These are phyloP conservation scores for Bombus sibiricus DNA, from an alignment of 1,140 invertebrate species.

Conservation along the genomic window DNA sequence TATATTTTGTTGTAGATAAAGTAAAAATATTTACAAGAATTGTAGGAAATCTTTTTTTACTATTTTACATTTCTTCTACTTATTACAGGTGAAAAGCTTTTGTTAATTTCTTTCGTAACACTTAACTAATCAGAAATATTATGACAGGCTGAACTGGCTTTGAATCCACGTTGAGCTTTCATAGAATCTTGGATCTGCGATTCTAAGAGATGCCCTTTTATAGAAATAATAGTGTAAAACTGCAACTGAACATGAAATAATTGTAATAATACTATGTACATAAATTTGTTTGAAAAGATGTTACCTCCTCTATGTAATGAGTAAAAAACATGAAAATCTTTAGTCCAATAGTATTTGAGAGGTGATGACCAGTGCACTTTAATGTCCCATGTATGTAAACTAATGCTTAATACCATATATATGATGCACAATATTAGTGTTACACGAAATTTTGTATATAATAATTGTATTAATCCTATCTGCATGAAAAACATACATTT, in stretches of 20 bases:
- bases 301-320: constrained; percentile 85
- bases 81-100: not conserved
- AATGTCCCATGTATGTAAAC: constrained; percentile 85
- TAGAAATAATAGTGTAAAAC: constrained; percentile 89
- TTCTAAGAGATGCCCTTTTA: constrained; percentile 87
- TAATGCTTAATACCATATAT: constrained; percentile 84
- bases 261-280: not conserved
- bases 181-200: constrained; percentile 89
- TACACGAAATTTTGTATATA: constrained; percentile 85
- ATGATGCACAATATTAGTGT: constrained; percentile 83
- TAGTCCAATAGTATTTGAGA: constrained; percentile 82
- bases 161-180: constrained; percentile 88
- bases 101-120: not conserved
- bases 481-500: constrained; percentile 67
- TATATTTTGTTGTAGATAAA: constrained; percentile 24
- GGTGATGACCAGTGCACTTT: constrained; percentile 83
- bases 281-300: constrained; percentile 51
- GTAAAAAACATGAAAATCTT: constrained; percentile 84
- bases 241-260: constrained; percentile 77
- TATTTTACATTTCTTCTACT: constrained; percentile 29
- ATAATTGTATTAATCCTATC: constrained; percentile 87
- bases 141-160: constrained; percentile 80
- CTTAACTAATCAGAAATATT: constrained; percentile 34
- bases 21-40: constrained; percentile 21
- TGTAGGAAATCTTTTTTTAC: constrained; percentile 34